Evolutionary conservation across 2,113 vertebrate genomes (phyloP), one percentile per base, ranked within the genome.

Genomic region (Gobiocypris rarus): DNA sequence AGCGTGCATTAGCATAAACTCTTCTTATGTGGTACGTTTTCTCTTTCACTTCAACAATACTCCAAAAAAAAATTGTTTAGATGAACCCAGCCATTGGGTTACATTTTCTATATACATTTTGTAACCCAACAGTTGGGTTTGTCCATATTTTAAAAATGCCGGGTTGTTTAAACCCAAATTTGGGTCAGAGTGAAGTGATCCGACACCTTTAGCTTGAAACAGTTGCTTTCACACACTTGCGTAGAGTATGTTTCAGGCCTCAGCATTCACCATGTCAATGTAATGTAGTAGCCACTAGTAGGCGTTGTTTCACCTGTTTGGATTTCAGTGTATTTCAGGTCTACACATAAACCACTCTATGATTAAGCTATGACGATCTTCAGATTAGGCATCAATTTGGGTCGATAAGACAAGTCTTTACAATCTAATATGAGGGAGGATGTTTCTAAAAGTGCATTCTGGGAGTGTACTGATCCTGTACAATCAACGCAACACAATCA

Each of bases 401-500:
- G 26, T 65, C 48, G 9, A 22, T 22, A 50, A 61, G 24, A 74
- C 15, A 34, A 67, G 9, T 15, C 59, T 54, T 26, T 82, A 24
- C 52, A 48, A 79, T 79, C 76, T 79, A 28, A 61, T 3, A 14
- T 79, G n/a, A 48, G 48, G 82, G 38, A 0, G 52, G 22, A 67
- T 52, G 73, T 67, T 83, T 76, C 48, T n/a, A 14, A 63, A 84
- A 65, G 34, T 63, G 59, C 48, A 84, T 77, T 76, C 65, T 54
- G 54, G 61, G 82, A 83, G 41, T 50, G 38, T 50, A 50, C 19
- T 26, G 75, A 84, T 87, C 90, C 92, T 92, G 90, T 93, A 93
- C 93, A 93, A 93, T 93, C 91, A 90, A 80, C 92, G 93, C 90
- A 92, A 93, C 84, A 89, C 61, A 86, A 84, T 79, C 56, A 54